phyloP scores from a whole-genome alignment of 2,888 invertebrate genomes.

The Beris chalybata region DNA sequence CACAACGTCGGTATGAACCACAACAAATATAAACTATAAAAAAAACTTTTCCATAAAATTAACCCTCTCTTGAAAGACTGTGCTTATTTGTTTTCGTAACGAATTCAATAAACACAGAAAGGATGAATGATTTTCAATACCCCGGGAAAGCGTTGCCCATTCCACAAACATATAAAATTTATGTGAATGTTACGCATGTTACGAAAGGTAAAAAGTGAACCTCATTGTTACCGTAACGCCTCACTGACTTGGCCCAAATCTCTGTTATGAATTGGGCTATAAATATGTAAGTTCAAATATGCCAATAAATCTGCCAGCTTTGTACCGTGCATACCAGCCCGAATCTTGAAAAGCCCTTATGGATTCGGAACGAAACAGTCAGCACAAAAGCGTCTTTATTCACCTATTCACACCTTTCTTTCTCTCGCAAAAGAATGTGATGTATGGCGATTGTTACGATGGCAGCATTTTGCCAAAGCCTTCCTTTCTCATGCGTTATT shows the following conservation, averaged over 20 bases:
- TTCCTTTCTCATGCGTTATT: constrained; percentile 43
- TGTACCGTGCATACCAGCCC: neutral
- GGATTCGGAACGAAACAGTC: constrained; percentile 7
- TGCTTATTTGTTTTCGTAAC: constrained; percentile 13
- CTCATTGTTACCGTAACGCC: constrained; percentile 17
- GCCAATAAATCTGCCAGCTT: constrained; percentile 34
- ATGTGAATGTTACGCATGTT: constrained; percentile 21
- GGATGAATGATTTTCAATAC: constrained; percentile 13
- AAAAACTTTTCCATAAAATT: too few species aligned
- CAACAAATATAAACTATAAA: too few species aligned
- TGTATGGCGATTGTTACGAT: constrained; percentile 41
- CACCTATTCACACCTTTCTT: constrained; percentile 30
- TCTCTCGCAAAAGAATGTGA: constrained; percentile 31
- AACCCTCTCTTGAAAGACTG: neutral
- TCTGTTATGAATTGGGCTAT: constrained; percentile 32
- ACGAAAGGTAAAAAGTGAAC: constrained; percentile 20
- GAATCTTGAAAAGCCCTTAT: constrained; percentile 2
- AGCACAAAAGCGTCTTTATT: neutral
- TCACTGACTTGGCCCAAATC: constrained; percentile 22
- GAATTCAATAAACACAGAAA: constrained; percentile 23
- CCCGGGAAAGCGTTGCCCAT: neutral
- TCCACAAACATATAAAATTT: constrained; percentile 12
- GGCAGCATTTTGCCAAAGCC: constrained; percentile 40
- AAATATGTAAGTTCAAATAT: constrained; percentile 38
- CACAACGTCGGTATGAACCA: too few species aligned